phyloP scores from a whole-genome alignment of 1,140 invertebrate species.

The Tetragonula clypearis region DNA sequence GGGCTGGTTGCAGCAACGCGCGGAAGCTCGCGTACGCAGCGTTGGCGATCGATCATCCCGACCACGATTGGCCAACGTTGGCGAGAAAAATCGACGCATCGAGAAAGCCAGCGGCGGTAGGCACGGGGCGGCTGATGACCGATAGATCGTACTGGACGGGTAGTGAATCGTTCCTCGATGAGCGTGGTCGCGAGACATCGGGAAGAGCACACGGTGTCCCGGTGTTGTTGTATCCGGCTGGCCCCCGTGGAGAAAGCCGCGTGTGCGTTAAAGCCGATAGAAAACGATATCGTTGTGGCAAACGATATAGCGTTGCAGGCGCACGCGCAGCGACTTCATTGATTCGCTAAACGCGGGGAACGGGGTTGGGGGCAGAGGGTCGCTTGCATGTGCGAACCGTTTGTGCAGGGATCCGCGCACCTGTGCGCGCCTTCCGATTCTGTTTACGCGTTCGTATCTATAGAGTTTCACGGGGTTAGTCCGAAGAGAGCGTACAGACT shows the following conservation, averaged over 20 bases:
- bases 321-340: constrained; percentile 44
- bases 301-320: constrained; percentile 41
- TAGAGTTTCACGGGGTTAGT: constrained; percentile 18
- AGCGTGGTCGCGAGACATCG: not conserved
- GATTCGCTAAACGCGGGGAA: constrained; percentile 15
- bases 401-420: constrained; percentile 35
- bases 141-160: not conserved
- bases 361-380: not conserved
- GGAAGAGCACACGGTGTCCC: not conserved
- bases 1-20: not conserved
- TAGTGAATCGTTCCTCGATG: not conserved
- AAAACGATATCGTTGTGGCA: constrained; percentile 53
- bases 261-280: constrained; percentile 32
- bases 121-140: too few species aligned
- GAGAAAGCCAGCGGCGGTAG: not conserved
- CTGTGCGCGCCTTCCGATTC: constrained; percentile 45
- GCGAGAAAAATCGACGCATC: constrained; percentile 13
- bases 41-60: constrained; percentile 11
- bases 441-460: constrained; percentile 41
- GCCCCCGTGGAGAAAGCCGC: not conserved
- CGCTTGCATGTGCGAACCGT: constrained; percentile 36
- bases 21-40: not conserved
- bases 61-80: not conserved
- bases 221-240: not conserved
- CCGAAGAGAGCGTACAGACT: not conserved